Evolutionary conservation across 1,140 invertebrate genomes (phyloP).

Genomic region (Sminthurinus signatus): DNA sequence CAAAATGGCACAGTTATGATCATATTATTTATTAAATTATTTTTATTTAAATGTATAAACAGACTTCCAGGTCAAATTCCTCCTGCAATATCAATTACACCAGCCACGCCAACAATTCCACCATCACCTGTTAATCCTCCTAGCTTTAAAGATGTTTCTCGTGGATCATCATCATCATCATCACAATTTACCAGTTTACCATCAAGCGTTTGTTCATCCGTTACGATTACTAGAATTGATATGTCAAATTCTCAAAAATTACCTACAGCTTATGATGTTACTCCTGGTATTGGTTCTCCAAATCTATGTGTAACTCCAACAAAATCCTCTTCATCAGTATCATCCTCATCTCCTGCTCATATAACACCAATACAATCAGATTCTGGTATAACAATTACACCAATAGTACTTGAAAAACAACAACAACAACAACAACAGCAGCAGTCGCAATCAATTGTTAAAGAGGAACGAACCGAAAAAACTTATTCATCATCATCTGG

Average conservation of each 20-base stretch:
- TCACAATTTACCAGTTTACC: constrained; percentile 19
- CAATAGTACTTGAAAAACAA: constrained; percentile 35
- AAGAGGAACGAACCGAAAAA: too few relatives aligned
- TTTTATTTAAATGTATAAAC: too few relatives aligned
- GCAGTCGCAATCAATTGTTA: too few relatives aligned
- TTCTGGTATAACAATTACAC: constrained; percentile 41
- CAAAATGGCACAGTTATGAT: too few relatives aligned
- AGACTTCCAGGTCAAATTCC: constrained; percentile 23
- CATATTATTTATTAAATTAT: too few relatives aligned
- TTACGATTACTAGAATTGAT: constrained; percentile 39
- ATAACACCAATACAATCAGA: constrained; percentile 19
- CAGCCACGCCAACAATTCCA: constrained; percentile 20
- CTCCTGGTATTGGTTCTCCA: constrained; percentile 28
- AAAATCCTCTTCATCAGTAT: constrained; percentile 3
- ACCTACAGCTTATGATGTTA: constrained; percentile 28
- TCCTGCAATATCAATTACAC: constrained; percentile 35
- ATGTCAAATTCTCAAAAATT: constrained; percentile 35
- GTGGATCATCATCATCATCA: neutral
- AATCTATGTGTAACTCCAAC: too few relatives aligned
- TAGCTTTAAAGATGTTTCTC: constrained; percentile 13
- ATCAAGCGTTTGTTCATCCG: constrained; percentile 37
- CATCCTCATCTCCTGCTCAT: constrained; percentile 1
- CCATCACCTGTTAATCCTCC: constrained; percentile 10
- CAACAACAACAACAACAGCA: neutral
- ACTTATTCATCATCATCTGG: neutral